phyloP scores from a whole-genome alignment of 2,888 invertebrate genomes.

The Sthenelais limicola region DNA sequence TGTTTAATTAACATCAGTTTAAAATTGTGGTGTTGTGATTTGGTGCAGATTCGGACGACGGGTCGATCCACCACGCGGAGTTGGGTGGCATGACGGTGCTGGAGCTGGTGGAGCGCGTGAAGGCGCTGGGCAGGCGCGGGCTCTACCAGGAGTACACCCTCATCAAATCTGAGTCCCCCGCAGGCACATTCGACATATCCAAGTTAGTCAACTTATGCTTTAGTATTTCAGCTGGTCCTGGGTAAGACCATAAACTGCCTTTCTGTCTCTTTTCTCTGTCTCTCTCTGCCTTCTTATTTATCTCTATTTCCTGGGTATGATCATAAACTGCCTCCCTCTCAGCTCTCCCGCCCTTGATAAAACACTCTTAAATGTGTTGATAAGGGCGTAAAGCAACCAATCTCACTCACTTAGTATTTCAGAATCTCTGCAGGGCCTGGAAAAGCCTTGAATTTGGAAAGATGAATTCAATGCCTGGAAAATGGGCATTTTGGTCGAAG shows the following conservation, averaged over 20 bases:
- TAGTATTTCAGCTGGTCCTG: background rate
- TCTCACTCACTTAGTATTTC: no score
- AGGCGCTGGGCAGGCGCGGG: conserved; percentile 75
- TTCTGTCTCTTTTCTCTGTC: no score
- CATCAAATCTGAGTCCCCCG: conserved; percentile 86
- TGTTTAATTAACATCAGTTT: background rate
- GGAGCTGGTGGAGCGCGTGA: conserved; percentile 84
- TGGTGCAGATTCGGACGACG: conserved; percentile 49
- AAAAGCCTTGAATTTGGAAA: no score
- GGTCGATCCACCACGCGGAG: conserved; percentile 66
- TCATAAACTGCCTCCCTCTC: no score
- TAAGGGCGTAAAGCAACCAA: no score
- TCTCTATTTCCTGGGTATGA: background rate
- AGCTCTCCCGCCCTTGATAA: no score
- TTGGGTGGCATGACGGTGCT: conserved; percentile 77
- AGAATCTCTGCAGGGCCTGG: no score
- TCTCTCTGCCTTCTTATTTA: background rate
- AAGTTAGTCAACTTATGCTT: conserved; percentile 76
- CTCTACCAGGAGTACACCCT: conserved; percentile 90
- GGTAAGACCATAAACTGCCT: background rate
- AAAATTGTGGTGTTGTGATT: background rate
- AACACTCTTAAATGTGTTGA: no score
- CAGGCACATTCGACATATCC: conserved; percentile 90
- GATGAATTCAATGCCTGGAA: no score
- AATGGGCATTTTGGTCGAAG: no score